A percentile compares a stretch with the other conserved stretches of the same genome.
Evolutionary conservation across 2,888 invertebrate species (phyloP).

Genomic region (Perizoma flavofasciatum): DNA sequence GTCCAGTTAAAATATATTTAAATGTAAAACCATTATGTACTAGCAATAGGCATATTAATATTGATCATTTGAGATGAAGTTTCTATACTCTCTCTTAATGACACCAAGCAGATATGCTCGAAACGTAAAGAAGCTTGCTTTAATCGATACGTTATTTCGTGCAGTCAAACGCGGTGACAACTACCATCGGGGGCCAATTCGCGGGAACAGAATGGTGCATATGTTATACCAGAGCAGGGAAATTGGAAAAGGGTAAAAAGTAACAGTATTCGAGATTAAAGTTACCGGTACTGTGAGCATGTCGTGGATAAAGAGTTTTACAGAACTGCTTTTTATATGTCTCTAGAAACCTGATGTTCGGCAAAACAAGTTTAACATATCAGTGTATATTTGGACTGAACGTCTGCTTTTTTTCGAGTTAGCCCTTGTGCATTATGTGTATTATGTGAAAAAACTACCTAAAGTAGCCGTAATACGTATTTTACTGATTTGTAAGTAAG

Average conservation of each 20-base stretch:
- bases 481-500: no score
- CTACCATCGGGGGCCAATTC: constrained; percentile 35
- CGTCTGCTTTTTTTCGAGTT: no score
- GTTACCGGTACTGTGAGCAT: constrained; percentile 44
- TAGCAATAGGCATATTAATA: no score
- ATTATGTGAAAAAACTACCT: no score
- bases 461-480: no score
- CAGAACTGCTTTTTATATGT: constrained; percentile 6
- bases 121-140: constrained; percentile 19
- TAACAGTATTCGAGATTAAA: constrained; percentile 52
- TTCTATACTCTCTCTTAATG: no score
- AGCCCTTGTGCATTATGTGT: no score
- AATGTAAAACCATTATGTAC: constrained; percentile 1
- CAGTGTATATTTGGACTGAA: no score
- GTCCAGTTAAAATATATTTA: constrained; percentile 1
- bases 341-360: no score
- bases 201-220: constrained; percentile 40
- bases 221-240: constrained; percentile 39
- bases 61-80: no score
- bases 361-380: no score
- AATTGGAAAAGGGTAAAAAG: constrained; percentile 49
- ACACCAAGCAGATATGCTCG: background rate
- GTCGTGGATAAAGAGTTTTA: constrained; percentile 9
- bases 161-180: constrained; percentile 30
- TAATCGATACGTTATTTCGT: constrained; percentile 27